Percentiles rank a stretch among this genome's conserved stretches.
These are phyloP conservation scores for Cactoblastis cactorum DNA, from an alignment of 2,888 invertebrate genomes.

Conservation along the genomic window DNA sequence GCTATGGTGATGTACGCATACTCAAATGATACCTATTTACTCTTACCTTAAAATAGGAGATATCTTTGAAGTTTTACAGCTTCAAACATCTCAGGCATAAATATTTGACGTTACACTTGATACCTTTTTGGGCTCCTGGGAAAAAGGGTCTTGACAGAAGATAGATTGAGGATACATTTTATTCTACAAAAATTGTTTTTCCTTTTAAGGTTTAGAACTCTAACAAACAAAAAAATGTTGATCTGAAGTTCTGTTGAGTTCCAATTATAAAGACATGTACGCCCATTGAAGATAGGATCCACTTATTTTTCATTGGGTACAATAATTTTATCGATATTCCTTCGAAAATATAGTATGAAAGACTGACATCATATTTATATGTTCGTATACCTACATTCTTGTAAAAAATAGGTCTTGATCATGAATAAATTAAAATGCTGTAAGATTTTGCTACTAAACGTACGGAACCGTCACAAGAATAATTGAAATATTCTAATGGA, in stretches of 20 bases:
- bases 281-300: too few relatives aligned
- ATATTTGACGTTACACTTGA: neutral
- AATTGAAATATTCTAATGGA: neutral
- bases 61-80: neutral
- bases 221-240: neutral
- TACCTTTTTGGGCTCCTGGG: neutral
- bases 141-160: neutral
- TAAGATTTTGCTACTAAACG: neutral
- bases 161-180: neutral
- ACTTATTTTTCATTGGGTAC: too few relatives aligned
- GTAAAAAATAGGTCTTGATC: too few relatives aligned
- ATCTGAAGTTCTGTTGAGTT: too few relatives aligned
- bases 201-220: neutral
- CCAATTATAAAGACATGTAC: too few relatives aligned
- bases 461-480: neutral
- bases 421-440: neutral
- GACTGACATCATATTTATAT: too few relatives aligned
- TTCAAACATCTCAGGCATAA: neutral
- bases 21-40: neutral
- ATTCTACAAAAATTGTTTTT: too few relatives aligned
- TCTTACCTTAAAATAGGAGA: neutral
- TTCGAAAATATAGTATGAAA: too few relatives aligned
- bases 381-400: too few relatives aligned
- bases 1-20: too few relatives aligned
- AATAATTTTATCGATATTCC: too few relatives aligned